Evolutionary conservation across 2,888 invertebrate species (phyloP), one percentile per base, ranked within the genome.

Genomic region (Agriopis marginaria): DNA sequence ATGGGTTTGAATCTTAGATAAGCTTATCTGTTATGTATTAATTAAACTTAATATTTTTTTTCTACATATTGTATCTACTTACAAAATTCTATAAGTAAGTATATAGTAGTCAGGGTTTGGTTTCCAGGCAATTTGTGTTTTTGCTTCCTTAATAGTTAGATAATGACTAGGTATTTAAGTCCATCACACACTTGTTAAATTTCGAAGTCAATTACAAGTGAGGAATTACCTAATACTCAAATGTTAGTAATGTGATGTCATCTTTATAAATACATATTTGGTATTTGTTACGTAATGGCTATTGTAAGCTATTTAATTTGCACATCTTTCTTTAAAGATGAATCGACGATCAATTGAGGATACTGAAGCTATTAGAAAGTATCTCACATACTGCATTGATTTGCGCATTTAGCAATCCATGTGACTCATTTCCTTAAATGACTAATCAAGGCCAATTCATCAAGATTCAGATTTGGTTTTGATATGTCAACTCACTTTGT

Each of bases 391-490:
- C 60, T 70, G 63, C 45, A 58, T 63, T 49, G 39, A 14, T 50
- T 71, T 66, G 58, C 67, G 47, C 54, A 63, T 47, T 66, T 66
- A 73, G 51, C 68, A 71, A 70, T 68, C 55, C 47, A 51, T 51
- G 60, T 82, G 84, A 86, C 78, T 85, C 83, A 86, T 83, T 83
- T 81, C 77, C 81, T 79, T 79, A 83, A 84, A 80, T 75, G 72
- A 75, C 71, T 77, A 78, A 84, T 79, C 82, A 83, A 86, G 82
- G 82, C 77, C 78, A 73, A 77, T 75, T 68, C 50, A 65, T 70
- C 70, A 68, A 70, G 68, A 73, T 65, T 69, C 72, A 71, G 84
- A 81, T 82, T 79, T 75, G 76, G 77, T 77, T 80, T 23, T 79
- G 80, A 70, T 66, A 47, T 69, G 61, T 80, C 78, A 81, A 82